These are phyloP conservation scores for Acipenser oxyrinchus DNA, from an alignment of 2,797 vertebrate species.

Conservation along the genomic window DNA sequence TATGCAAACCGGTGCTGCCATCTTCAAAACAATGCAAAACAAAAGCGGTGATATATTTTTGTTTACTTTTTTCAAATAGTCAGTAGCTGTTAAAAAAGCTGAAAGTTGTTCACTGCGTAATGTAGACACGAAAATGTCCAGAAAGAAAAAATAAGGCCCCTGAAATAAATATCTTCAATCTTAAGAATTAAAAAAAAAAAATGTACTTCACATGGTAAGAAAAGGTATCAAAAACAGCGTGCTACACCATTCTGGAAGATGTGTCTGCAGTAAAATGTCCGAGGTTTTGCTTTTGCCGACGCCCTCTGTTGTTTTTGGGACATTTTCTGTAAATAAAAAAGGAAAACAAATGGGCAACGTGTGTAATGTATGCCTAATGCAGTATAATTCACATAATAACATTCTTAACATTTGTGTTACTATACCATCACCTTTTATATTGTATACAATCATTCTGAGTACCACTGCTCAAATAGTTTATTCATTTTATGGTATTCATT, in stretches of 20 bases:
- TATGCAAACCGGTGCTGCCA: conserved; percentile 48
- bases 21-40: conserved; percentile 23
- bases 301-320: conserved; percentile 87
- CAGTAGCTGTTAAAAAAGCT: conserved; percentile 52
- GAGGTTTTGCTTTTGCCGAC: conserved; percentile 89
- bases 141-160: conserved; percentile 77
- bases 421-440: no score
- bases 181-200: conserved; percentile 37
- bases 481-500: no score
- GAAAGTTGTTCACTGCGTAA: conserved; percentile 50
- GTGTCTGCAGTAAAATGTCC: conserved; percentile 92
- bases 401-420: no score
- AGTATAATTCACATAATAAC: no score
- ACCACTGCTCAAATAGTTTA: no score
- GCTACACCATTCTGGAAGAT: conserved; percentile 90
- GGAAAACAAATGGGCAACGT: no score
- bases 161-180: conserved; percentile 80
- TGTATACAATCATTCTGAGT: no score
- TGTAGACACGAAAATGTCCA: conserved; percentile 64
- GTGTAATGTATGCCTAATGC: no score
- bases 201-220: conserved; percentile 74
- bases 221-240: conserved; percentile 66
- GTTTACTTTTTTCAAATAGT: conserved; percentile 45
- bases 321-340: conserved; percentile 71
- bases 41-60: not conserved